Evolutionary conservation across 2,888 invertebrate species (phyloP), one percentile per base, ranked within the genome.

Genomic region (Chironomus tentans): DNA sequence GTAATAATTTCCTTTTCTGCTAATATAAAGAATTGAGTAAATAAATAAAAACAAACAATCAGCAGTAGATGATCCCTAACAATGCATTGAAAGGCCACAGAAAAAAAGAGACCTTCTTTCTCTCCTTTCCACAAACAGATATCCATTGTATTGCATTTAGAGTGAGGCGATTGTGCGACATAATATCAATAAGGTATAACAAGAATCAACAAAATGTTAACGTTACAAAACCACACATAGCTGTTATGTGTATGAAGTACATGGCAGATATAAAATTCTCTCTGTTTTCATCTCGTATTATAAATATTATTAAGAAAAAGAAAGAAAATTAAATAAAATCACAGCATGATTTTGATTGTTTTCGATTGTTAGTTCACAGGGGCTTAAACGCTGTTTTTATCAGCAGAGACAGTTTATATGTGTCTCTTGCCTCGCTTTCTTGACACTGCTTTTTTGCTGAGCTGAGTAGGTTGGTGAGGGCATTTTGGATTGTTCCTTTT

Each of bases 281-380:
- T 61, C 38, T 70, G 38, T 38, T 38, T 38, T 38, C 38, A 38
- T 38, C 38, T 38, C 38, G 38, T 7, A 38, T 38, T 38, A 38
- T 38, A 38, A 38, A 38, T 38, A 38, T 38, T 38, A 38, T 38
- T 38, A 38, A 38, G 38, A 38, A 38, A 38, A 38, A 38, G 21
- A 22, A 74, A 74, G 61, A 74, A 68, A 74, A 38, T 38, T 38
- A 38, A 38, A 38, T 38, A 38, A 38, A 74, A 74, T 74, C 76
- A 24, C 76, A 76, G 76, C 76, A 68, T 68, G 76, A 69, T 69
- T 76, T 76, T 76, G 76, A 76, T 76, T 76, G 76, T 76, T 50
- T 13, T 46, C 68, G 74, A 74, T 74, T 74, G 74, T 68, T 74
- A 13, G 47, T 73, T 65, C 24, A 24, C 65, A 22, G 21, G 65